phyloP scores from a whole-genome alignment of 2,113 vertebrate genomes.

The Glareola pratincola region DNA sequence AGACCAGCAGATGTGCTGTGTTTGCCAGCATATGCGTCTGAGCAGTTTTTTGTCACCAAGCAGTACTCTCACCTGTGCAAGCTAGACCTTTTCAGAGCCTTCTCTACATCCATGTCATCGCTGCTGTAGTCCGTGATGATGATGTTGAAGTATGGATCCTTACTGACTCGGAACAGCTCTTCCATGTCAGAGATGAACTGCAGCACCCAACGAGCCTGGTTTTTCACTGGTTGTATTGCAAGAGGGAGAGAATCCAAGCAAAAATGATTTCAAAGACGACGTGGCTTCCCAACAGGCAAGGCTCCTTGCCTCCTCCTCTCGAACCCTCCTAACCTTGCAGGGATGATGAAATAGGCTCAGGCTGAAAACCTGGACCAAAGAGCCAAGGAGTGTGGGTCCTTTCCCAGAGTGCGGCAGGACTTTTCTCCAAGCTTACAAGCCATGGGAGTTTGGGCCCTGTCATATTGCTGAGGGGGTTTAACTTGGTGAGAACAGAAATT shows the following conservation, averaged over 20 bases:
- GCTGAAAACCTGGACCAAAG: background rate
- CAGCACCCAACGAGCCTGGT: slow-evolving; percentile 94
- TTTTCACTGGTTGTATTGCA: slow-evolving; percentile 83
- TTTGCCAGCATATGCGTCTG: background rate
- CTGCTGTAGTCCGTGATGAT: slow-evolving; percentile 91
- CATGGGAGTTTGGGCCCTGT: background rate
- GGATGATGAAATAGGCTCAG: background rate
- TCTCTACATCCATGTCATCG: slow-evolving; percentile 87
- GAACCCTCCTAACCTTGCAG: background rate
- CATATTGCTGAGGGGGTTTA: background rate
- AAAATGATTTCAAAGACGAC: background rate
- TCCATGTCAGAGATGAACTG: slow-evolving; percentile 94
- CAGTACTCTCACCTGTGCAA: slow-evolving; percentile 79
- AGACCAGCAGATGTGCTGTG: background rate
- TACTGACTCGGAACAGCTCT: slow-evolving; percentile 74
- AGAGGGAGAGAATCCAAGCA: background rate
- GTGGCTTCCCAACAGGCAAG: background rate
- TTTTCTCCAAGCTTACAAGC: background rate
- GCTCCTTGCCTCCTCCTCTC: background rate
- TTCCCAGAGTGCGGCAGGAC: background rate
- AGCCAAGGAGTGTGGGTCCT: background rate
- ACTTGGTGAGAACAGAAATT: background rate
- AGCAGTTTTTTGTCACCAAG: background rate
- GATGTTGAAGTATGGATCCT: slow-evolving; percentile 84
- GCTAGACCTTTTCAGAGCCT: slow-evolving; percentile 79